Conservation (phyloP, 2,797 vertebrate genomes). For the Limosa lapponica region DNA sequence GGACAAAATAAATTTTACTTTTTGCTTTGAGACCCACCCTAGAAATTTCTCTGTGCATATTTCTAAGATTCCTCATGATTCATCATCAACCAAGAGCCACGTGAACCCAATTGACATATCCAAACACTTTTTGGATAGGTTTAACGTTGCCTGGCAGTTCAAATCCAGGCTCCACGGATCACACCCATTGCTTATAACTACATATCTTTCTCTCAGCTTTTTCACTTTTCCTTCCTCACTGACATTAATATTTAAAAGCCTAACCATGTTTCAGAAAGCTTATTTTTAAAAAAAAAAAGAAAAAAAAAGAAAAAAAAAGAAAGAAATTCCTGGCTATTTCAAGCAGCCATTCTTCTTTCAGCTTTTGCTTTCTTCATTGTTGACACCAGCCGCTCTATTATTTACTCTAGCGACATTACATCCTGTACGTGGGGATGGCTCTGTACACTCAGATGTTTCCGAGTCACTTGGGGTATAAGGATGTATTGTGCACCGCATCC, state of each 20-base stretch:
- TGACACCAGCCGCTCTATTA: background rate
- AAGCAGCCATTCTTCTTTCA: background rate
- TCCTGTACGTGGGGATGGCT: slow-evolving; percentile 24
- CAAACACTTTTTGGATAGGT: background rate
- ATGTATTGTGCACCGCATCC: slow-evolving; percentile 18
- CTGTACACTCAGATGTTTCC: slow-evolving; percentile 43
- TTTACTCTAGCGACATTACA: slow-evolving; percentile 26
- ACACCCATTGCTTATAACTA: background rate
- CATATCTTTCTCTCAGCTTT: accelerated
- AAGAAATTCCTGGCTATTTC: background rate
- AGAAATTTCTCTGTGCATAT: slow-evolving; percentile 10
- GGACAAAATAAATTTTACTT: background rate
- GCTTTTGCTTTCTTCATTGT: background rate
- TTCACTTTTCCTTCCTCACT: background rate
- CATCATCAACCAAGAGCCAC: background rate
- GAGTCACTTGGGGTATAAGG: slow-evolving; percentile 5
- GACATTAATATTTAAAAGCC: background rate
- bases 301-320: background rate
- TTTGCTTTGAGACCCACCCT: slow-evolving; percentile 39
- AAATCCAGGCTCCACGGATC: background rate
- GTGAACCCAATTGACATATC: background rate
- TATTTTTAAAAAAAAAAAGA: background rate
- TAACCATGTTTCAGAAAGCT: background rate
- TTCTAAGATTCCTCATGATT: slow-evolving; percentile 49
- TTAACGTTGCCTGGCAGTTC: background rate